phyloP scores from a whole-genome alignment of 2,888 invertebrate genomes.

The Octodonta nipae region DNA sequence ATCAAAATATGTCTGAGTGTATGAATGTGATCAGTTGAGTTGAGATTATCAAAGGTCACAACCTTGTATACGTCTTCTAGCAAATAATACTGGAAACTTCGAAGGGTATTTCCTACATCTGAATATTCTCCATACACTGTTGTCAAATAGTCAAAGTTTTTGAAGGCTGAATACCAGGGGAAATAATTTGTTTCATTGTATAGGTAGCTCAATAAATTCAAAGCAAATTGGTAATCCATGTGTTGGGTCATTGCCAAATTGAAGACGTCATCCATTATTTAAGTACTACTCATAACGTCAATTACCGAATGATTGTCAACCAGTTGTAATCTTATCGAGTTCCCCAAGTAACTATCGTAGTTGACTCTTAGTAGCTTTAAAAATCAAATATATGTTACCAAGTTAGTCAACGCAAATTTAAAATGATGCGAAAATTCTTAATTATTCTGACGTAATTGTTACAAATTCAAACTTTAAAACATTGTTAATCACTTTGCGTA shows the following conservation, averaged over 20 bases:
- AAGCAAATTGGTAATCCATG: conserved; percentile 45
- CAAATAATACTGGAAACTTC: conserved; percentile 4
- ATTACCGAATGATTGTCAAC: conserved; percentile 37
- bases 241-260: conserved; percentile 53
- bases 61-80: conserved; percentile 14
- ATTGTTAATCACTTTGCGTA: too few relatives aligned
- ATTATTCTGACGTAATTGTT: too few relatives aligned
- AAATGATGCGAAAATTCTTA: too few relatives aligned
- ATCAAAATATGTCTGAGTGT: conserved; percentile 44
- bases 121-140: conserved; percentile 10
- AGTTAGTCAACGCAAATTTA: too few relatives aligned
- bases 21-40: conserved; percentile 33
- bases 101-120: conserved; percentile 5
- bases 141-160: conserved; percentile 28
- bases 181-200: conserved; percentile 52
- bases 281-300: conserved; percentile 58
- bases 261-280: conserved; percentile 65
- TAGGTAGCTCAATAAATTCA: conserved; percentile 56
- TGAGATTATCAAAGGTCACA: conserved; percentile 10
- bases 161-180: conserved; percentile 62
- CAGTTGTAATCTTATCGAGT: conserved; percentile 36
- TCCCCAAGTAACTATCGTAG: conserved; percentile 47
- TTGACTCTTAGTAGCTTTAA: too few relatives aligned
- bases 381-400: too few relatives aligned
- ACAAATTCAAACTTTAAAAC: too few relatives aligned